Base-by-base conservation (phyloP, 2,113 vertebrate species). In the Bucco capensis region DNA sequence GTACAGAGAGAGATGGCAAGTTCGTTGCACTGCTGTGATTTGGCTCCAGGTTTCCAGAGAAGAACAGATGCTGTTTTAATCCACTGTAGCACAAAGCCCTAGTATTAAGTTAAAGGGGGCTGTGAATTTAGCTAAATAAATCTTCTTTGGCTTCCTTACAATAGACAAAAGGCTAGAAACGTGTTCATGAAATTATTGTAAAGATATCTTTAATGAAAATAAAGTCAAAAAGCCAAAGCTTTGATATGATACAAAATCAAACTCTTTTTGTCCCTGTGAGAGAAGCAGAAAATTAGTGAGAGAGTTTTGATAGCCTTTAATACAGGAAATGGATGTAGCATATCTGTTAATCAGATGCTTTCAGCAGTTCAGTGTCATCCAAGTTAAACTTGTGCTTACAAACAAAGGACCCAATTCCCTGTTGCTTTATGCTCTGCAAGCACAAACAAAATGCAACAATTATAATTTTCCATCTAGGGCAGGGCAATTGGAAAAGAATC, bases 61-160 rank as follows among this genome's bases (percentile, higher is more conserved):
- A 84, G 88, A 96, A 93, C 89, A 93, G 92, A 95, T 95, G 93
- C 92, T 93, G 90, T 95, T 95, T 96, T 96, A 95, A 96, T 96
- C 95, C 83, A 69, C 89, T 92, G 86, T 84, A 89, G 90, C 90
- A 95, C 92, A 95, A 96, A 96, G 92, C 95, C 81, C 90, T 47
- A 96, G 90, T 94, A 96, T 96, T 94, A 96, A 3, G 4, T 90
- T 96, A 94, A 89, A 93, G 86, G 54, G 77, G 83, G 76, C 89
- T 93, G 89, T 58, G 78, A 93, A 95, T 95, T 84, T 69, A 94
- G 77, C 83, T 75, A 89, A 93, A 96, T 92, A 94, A 94, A 96
- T 94, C 92, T 92, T 87, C 86, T 90, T 96, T 93, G 94, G 50
- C 90, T 94, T 92, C 83, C 71, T 89, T 73, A 87, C 51, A 88